phyloP scores from a whole-genome alignment of 1,140 invertebrate genomes.

The Drosophila tristis region DNA sequence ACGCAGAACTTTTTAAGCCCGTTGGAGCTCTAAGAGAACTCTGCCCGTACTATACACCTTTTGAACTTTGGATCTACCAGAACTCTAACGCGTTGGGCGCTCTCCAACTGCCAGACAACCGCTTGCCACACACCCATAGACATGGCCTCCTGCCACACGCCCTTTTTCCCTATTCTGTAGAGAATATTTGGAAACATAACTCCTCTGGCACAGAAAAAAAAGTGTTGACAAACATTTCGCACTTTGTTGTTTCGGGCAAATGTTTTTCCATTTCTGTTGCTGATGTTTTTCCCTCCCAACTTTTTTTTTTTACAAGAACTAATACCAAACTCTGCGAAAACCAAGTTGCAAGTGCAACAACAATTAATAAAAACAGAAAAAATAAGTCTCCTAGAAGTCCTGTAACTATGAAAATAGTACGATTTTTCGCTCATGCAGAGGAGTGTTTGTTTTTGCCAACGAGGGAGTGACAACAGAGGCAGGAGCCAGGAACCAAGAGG shows the following conservation, averaged over 20 bases:
- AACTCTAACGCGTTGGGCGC: no score
- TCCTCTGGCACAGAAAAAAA: slow-evolving; percentile 11
- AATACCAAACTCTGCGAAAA: slow-evolving; percentile 58
- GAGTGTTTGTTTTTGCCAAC: slow-evolving; percentile 24
- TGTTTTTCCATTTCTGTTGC: slow-evolving; percentile 35
- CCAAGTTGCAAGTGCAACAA: slow-evolving; percentile 64
- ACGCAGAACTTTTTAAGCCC: no score
- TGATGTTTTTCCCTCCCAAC: slow-evolving; percentile 6
- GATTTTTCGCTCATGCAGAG: neutral
- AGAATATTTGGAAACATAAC: slow-evolving; percentile 46
- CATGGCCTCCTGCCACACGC: no score
- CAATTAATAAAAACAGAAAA: slow-evolving; percentile 70
- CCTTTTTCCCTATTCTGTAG: neutral
- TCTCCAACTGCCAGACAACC: no score
- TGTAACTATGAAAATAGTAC: slow-evolving; percentile 6
- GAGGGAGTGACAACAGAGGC: slow-evolving; percentile 20
- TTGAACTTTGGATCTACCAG: slow-evolving; percentile 14
- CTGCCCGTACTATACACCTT: slow-evolving; percentile 21
- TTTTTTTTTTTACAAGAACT: slow-evolving; percentile 53
- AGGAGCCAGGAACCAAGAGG: neutral
- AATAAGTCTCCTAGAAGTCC: slow-evolving; percentile 47
- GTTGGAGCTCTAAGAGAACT: no score
- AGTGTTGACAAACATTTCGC: slow-evolving; percentile 58
- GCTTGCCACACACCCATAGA: no score
- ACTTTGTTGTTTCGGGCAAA: slow-evolving; percentile 36